Conservation (phyloP, 2,888 invertebrate genomes). For the Lordiphosa fenestrarum region DNA sequence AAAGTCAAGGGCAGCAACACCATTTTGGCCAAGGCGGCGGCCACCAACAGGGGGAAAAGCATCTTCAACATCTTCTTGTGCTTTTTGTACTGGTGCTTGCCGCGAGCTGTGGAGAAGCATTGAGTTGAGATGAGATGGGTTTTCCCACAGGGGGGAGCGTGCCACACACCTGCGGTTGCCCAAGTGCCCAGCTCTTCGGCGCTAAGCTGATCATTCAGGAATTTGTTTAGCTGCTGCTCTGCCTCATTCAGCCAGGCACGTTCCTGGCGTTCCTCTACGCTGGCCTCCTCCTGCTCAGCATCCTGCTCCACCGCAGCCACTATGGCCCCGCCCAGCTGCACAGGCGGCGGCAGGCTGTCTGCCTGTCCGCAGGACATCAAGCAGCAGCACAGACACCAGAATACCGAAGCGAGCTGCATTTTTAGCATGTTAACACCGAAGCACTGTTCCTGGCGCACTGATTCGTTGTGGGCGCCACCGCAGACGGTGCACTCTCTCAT, state of each 20-base stretch:
- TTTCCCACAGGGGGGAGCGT: neutral
- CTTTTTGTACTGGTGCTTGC: constrained; percentile 73
- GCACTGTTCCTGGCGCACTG: constrained; percentile 46
- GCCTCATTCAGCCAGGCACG: constrained; percentile 23
- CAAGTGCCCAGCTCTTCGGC: constrained; percentile 34
- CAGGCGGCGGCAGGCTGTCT: constrained; percentile 35
- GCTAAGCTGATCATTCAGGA: constrained; percentile 42
- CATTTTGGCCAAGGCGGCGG: constrained; percentile 84
- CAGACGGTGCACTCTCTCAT: constrained; percentile 20
- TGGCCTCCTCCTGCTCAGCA: constrained; percentile 36
- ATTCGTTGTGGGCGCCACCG: constrained; percentile 12
- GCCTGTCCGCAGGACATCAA: constrained; percentile 19
- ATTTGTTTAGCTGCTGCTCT: constrained; percentile 43
- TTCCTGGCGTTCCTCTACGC: constrained; percentile 20
- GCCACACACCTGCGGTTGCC: constrained; percentile 52
- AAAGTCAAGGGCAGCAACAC: constrained; percentile 85
- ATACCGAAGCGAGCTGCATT: constrained; percentile 28
- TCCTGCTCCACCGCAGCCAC: constrained; percentile 63
- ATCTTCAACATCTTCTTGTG: constrained; percentile 82
- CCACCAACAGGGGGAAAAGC: constrained; percentile 84
- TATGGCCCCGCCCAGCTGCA: constrained; percentile 57
- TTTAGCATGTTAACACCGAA: constrained; percentile 46
- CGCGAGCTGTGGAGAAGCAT: constrained; percentile 57
- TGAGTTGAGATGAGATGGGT: neutral
- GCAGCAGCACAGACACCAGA: constrained; percentile 38